phyloP scores from a whole-genome alignment of 2,888 invertebrate genomes.

The Chymomyza fuscimana region DNA sequence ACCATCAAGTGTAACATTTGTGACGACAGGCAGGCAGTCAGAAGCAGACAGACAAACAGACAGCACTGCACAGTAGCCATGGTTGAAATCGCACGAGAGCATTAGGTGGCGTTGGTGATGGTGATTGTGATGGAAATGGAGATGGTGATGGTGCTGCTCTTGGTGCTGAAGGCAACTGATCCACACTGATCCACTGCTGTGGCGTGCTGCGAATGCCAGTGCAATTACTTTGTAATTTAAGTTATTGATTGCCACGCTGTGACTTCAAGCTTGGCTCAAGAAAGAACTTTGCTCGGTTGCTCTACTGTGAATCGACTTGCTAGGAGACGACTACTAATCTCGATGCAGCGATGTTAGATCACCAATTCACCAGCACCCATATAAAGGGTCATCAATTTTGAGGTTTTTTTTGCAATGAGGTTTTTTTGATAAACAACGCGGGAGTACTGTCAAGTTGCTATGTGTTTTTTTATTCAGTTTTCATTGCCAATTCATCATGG shows the following conservation, averaged over 20 bases:
- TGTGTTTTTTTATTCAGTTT: no score
- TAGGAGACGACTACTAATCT: conserved; percentile 45
- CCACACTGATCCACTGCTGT: conserved; percentile 24
- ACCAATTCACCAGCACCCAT: conserved; percentile 67
- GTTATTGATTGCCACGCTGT: conserved; percentile 78
- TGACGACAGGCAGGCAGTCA: conserved; percentile 64
- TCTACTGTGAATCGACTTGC: neutral
- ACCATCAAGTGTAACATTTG: conserved; percentile 76
- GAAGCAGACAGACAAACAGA: conserved; percentile 37
- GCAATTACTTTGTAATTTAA: conserved; percentile 79
- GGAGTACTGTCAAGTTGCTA: no score
- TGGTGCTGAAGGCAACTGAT: conserved; percentile 20
- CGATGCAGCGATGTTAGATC: conserved; percentile 60
- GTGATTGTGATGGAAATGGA: conserved; percentile 23
- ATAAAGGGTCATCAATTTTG: no score
- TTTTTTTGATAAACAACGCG: no score
- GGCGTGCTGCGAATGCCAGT: conserved; percentile 75
- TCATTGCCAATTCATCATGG: no score
- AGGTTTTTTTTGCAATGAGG: no score
- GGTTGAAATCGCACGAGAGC: neutral
- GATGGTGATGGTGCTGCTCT: conserved; percentile 20
- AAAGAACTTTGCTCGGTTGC: conserved; percentile 26
- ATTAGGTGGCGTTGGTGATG: conserved; percentile 28
- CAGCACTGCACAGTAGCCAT: conserved; percentile 14
- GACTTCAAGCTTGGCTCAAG: conserved; percentile 44